Percentiles rank a stretch among this genome's conserved stretches.
Conservation (phyloP, 1,140 invertebrate genomes). For the Acromyrmex heyeri region DNA sequence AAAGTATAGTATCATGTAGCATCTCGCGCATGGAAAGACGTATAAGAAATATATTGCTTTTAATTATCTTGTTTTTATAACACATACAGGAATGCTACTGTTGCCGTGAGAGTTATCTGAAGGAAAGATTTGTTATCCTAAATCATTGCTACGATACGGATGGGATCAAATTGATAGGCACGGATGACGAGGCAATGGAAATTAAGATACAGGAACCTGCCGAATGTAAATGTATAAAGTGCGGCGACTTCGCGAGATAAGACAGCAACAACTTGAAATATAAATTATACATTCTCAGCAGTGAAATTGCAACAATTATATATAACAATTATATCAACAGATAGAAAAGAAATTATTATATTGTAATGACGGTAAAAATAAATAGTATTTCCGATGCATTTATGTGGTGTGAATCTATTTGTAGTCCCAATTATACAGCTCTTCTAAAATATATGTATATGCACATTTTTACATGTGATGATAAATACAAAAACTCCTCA, state of each 20-base stretch:
- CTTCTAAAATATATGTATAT: background rate
- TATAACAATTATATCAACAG: slow-evolving; percentile 31
- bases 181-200: slow-evolving; percentile 90
- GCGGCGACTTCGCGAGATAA: slow-evolving; percentile 87
- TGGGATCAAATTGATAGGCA: slow-evolving; percentile 90
- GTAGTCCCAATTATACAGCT: background rate
- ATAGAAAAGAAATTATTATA: slow-evolving; percentile 47
- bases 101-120: slow-evolving; percentile 94
- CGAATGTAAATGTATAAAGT: slow-evolving; percentile 96
- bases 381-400: slow-evolving; percentile 18
- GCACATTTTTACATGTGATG: background rate
- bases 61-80: slow-evolving; percentile 1
- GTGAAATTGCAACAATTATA: slow-evolving; percentile 33
- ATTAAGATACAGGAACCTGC: slow-evolving; percentile 94
- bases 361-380: slow-evolving; percentile 26
- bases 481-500: background rate
- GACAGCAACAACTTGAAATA: slow-evolving; percentile 29
- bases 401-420: background rate
- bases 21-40: background rate
- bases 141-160: slow-evolving; percentile 95
- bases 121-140: slow-evolving; percentile 92
- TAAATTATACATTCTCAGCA: background rate
- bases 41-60: background rate
- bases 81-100: slow-evolving; percentile 94
- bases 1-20: slow-evolving; percentile 89